Evolutionary conservation across 2,888 invertebrate species (phyloP), one percentile per base, ranked within the genome.

Genomic region (Eilema caniola): DNA sequence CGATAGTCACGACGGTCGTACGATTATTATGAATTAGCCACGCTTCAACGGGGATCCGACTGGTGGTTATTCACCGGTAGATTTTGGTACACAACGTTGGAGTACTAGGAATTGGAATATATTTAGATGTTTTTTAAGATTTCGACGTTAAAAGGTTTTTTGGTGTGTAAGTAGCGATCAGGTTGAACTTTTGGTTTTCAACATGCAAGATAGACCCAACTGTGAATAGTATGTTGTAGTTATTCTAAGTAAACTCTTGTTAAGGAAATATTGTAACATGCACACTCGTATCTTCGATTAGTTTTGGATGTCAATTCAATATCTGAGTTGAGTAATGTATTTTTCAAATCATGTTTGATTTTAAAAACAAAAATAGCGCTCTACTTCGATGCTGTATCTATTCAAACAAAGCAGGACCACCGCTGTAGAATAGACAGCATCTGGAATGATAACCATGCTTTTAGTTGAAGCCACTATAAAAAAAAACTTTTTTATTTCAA

Each of bases 1-100:
- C 75, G 83, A 88, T 87, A 85, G 86, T 88, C 88, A 85, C 86
- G 87, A 86, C 69, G 74, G 75, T 76, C 71, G 81, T 77, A 83
- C 85, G 89, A 89, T 90, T 90, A 92, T 91, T 91, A 91, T 87
- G 89, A 90, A 92, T 92, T 91, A 90, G 90, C 85, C 79, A 85
- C 89, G 90, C 83, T 88, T 81, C 77, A 81, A 83, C 79, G 78
- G 82, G 80, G 83, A 53, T 72, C 70, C 74, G 73, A 64, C 65
- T 72, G 75, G 74, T 74, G 76, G 70, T 72, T 68, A 41, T 69
- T 67, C 53, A 31, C 23, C 70, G 41, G 24, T 64, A 59, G 60
- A 67, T 73, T 75, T 75, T 71, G 69, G 75, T 72, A 71, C 62
- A 47, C 74, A 66, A 66, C 64, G 60, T 75, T 66, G 66, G 75